Evolutionary conservation across 2,888 invertebrate genomes (phyloP).

Genomic region (Heliconius erato): DNA sequence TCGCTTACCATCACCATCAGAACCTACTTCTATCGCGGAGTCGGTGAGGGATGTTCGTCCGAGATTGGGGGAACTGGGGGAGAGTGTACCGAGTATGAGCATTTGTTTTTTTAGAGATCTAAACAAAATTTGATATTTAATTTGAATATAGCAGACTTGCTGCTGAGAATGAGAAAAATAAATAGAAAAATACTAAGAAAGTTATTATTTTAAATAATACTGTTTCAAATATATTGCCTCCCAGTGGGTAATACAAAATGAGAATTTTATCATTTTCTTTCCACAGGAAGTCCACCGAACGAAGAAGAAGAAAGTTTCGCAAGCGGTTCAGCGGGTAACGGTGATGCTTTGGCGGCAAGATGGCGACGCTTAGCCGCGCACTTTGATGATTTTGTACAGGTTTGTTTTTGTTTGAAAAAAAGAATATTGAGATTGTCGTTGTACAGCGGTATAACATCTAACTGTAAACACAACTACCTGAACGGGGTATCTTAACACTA

Average conservation of each 20-base stretch:
- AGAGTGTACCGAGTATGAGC: slow-evolving; percentile 65
- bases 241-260: no score
- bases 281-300: slow-evolving; percentile 52
- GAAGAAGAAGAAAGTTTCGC: slow-evolving; percentile 74
- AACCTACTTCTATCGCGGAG: slow-evolving; percentile 29
- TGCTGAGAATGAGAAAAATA: no score
- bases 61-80: slow-evolving; percentile 54
- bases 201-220: no score
- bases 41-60: slow-evolving; percentile 49
- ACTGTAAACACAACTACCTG: background rate
- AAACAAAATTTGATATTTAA: no score
- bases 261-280: no score
- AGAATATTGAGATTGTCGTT: no score
- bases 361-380: slow-evolving; percentile 92
- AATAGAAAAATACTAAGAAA: no score
- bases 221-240: no score
- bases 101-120: background rate
- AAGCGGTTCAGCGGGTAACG: slow-evolving; percentile 55
- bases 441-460: background rate
- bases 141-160: no score
- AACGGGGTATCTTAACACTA: background rate
- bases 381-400: slow-evolving; percentile 93
- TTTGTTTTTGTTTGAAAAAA: slow-evolving; percentile 40
- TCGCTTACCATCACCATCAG: slow-evolving; percentile 40
- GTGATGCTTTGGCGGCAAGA: slow-evolving; percentile 87